These are phyloP conservation scores for Bombus sylvicola DNA, from an alignment of 1,140 invertebrate species.

Conservation along the genomic window DNA sequence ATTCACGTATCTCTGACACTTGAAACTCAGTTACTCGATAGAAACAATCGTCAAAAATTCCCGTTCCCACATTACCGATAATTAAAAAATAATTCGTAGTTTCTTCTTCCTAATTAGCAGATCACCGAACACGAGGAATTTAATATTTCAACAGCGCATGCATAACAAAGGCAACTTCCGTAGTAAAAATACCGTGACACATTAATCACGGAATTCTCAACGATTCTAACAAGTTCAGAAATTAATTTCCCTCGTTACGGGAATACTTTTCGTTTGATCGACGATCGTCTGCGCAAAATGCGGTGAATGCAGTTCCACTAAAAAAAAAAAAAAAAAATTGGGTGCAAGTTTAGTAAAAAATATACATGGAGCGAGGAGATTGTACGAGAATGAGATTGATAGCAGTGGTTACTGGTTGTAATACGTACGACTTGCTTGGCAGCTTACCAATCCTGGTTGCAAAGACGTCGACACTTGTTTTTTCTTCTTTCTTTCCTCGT, in stretches of 20 bases:
- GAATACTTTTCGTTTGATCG: not conserved
- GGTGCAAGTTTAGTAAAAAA: not conserved
- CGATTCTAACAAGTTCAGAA: not conserved
- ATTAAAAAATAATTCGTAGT: not conserved
- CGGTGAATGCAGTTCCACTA: not conserved
- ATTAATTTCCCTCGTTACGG: not conserved
- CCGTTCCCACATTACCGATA: not conserved
- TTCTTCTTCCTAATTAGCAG: not conserved
- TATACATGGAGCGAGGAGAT: conserved; percentile 12
- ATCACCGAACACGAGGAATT: not conserved
- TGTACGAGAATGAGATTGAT: conserved; percentile 45
- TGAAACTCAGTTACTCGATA: not conserved
- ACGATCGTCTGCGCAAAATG: not conserved
- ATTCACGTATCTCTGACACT: not conserved
- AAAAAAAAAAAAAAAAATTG: not conserved
- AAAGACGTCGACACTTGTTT: conserved; percentile 39
- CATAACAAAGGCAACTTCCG: not conserved
- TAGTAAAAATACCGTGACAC: not conserved
- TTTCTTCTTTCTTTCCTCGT: conserved; percentile 3
- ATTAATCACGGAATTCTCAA: not conserved
- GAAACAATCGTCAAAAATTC: not conserved
- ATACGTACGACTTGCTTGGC: conserved; percentile 32
- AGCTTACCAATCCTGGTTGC: conserved; percentile 39
- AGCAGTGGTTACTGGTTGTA: conserved; percentile 34
- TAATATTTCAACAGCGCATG: not conserved